Conservation (phyloP, 2,113 vertebrate genomes). For the Ceyx cyanopectus region DNA sequence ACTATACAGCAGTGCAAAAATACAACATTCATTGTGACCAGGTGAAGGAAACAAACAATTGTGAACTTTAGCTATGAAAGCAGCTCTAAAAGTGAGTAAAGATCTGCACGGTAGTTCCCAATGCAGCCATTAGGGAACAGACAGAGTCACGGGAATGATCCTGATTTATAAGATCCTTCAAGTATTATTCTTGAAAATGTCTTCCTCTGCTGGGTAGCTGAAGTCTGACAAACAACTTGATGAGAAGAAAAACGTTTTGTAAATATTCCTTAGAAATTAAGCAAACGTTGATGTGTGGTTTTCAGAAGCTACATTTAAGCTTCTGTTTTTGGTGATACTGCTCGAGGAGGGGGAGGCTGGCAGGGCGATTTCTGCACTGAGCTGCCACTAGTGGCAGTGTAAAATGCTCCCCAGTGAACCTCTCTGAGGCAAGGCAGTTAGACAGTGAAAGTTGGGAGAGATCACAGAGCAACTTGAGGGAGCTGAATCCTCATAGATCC, state of each 20-base stretch:
- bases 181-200: background rate
- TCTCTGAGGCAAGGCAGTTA: background rate
- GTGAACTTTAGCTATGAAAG: background rate
- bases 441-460: background rate
- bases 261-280: background rate
- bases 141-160: fast-evolving
- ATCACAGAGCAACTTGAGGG: background rate
- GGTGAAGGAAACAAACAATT: background rate
- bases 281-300: background rate
- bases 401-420: background rate
- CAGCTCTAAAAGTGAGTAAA: background rate
- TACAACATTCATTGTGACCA: background rate
- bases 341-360: background rate
- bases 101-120: fast-evolving
- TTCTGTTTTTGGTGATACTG: background rate
- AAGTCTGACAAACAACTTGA: background rate
- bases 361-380: background rate
- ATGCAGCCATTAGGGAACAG: background rate
- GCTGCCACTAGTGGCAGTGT: background rate
- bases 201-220: background rate
- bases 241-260: background rate
- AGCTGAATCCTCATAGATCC: background rate
- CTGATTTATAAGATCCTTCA: background rate
- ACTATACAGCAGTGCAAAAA: background rate
- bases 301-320: background rate